Conservation (phyloP, 2,888 invertebrate species). For the Rhagonycha lutea region DNA sequence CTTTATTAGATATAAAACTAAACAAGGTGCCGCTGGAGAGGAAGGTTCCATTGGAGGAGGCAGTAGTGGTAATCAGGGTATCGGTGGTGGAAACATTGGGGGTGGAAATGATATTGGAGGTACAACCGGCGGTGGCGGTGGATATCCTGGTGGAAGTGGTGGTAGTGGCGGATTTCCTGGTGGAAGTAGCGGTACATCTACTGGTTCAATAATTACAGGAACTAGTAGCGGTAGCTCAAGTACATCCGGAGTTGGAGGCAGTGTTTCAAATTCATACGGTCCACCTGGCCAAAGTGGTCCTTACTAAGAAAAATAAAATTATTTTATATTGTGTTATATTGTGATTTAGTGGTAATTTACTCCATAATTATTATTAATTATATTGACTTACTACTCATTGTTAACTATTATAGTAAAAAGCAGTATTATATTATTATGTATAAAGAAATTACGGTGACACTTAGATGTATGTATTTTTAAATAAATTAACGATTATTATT, state of each 20-base stretch:
- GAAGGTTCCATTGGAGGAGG: conserved; percentile 50
- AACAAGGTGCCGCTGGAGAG: conserved; percentile 59
- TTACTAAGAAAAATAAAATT: conserved; percentile 40
- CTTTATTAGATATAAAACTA: conserved; percentile 84
- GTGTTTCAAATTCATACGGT: conserved; percentile 49
- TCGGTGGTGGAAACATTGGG: conserved; percentile 43
- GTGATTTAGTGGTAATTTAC: not conserved
- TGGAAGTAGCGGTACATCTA: conserved; percentile 38
- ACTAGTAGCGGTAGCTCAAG: conserved; percentile 30
- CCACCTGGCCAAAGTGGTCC: conserved; percentile 54
- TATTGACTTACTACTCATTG: not conserved
- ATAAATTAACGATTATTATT: not conserved
- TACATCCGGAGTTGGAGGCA: conserved; percentile 46
- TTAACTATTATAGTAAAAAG: not conserved
- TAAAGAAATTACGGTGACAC: conserved; percentile 13
- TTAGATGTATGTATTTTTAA: not conserved
- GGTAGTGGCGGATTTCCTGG: conserved; percentile 41
- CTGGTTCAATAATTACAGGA: conserved; percentile 38
- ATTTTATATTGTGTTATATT: not conserved
- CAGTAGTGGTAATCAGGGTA: conserved; percentile 46
- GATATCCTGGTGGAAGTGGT: conserved; percentile 38
- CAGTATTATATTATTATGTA: not conserved
- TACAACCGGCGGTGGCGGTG: conserved; percentile 30
- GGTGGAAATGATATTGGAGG: conserved; percentile 32
- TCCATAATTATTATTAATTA: not conserved